Evolutionary conservation across 2,888 invertebrate species (phyloP), one percentile per base, ranked within the genome.

Genomic region (Cantharis rustica): DNA sequence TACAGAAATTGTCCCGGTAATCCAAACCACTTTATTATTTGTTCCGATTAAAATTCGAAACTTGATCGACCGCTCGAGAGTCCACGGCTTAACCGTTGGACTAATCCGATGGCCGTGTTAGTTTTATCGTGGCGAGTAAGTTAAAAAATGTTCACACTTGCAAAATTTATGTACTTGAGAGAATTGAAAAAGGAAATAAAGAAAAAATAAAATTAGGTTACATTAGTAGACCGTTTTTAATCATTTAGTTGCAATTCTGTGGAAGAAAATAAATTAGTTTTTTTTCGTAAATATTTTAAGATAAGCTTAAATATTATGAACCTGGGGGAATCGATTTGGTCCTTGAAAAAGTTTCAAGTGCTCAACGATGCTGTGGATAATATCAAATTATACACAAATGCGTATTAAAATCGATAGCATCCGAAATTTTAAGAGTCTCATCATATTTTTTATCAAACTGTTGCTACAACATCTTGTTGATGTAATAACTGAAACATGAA

Each of bases 381-480:
- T 63, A 63, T 71, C 63, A 63, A 62, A 62, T 62, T 63, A 71
- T 61, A 26, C 16, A 23, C 61, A 13, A 15, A 47, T 63, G 71
- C 71, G 71, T 71, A 71, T 71, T 71, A 71, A 71, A 71, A 71
- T 71, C 71, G 63, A 71, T 71, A 71, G 62, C n/a, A 62, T 62
- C 11, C 62, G 10, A 27, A 26, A 71, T 71, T 71, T 71, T 47
- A 71, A 71, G 71, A 63, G 61, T 71, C 63, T 71, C 26, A 63
- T 63, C 71, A 63, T 71, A 61, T 71, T 47, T 17, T 16, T 61
- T 71, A 71, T 71, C 71, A 47, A 47, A 47, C 47, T 47, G 47
- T 47, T 47, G 47, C 47, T 47, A 47, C 47, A 47, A 47, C 47
- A 47, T 47, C 47, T 47, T 47, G 47, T 47, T 47, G 47, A 47